Conservation (phyloP, 2,888 invertebrate species). For the Rhimphoctona megacephalus region DNA sequence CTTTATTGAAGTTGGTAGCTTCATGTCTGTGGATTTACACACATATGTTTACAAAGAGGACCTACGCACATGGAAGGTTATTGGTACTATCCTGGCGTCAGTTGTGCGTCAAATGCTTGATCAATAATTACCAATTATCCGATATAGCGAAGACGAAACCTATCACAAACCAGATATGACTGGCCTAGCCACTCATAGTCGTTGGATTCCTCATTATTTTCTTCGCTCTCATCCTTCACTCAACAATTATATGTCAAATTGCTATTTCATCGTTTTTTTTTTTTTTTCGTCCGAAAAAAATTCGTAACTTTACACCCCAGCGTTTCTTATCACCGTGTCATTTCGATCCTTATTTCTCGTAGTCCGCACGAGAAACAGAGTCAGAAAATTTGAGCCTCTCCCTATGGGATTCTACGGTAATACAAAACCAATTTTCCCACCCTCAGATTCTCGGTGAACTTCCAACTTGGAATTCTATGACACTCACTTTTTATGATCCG, state of each 20-base stretch:
- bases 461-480: background rate
- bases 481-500: background rate
- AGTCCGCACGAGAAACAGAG: background rate
- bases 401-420: background rate
- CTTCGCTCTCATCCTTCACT: background rate
- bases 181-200: background rate
- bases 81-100: constrained; percentile 66
- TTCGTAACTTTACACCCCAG: background rate
- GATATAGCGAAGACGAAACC: background rate
- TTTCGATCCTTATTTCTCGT: background rate
- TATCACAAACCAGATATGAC: background rate
- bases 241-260: background rate
- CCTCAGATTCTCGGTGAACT: background rate
- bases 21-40: background rate
- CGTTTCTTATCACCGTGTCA: background rate
- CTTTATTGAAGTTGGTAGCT: constrained; percentile 24
- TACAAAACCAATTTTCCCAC: constrained; percentile 10
- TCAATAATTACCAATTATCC: constrained; percentile 65
- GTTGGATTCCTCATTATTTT: constrained; percentile 19
- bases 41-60: background rate
- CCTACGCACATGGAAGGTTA: constrained; percentile 37
- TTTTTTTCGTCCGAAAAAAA: background rate
- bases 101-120: constrained; percentile 69
- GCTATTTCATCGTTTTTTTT: background rate
- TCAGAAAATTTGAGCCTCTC: background rate